These are phyloP conservation scores for Coccyzus lansbergi DNA, from an alignment of 2,797 vertebrate species.

Conservation along the genomic window DNA sequence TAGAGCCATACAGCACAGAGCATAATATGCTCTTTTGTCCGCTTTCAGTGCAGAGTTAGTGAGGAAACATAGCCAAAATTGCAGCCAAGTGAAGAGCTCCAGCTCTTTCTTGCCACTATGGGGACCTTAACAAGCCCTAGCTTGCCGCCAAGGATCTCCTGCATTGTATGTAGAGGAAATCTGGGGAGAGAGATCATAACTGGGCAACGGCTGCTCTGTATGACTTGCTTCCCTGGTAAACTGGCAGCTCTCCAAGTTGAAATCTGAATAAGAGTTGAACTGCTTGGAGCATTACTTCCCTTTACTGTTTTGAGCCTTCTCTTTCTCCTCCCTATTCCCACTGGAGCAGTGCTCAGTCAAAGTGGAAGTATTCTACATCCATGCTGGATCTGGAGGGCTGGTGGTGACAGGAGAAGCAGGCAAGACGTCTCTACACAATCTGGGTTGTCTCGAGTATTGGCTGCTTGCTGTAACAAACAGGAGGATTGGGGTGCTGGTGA, in stretches of 20 bases:
- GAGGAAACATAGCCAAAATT: not conserved
- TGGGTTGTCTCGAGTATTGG: accelerated
- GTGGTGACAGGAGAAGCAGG: not conserved
- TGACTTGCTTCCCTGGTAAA: conserved; percentile 65
- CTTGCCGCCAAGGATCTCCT: not conserved
- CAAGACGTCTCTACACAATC: accelerated
- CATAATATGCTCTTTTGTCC: not conserved
- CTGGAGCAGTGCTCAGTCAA: not conserved
- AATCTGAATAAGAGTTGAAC: conserved; percentile 38
- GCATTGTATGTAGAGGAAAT: not conserved
- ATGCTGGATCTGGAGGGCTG: not conserved
- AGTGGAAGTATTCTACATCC: not conserved
- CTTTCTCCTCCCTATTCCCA: not conserved
- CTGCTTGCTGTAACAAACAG: not conserved
- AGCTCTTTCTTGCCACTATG: not conserved
- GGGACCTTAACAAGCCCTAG: not conserved
- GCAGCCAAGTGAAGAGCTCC: accelerated
- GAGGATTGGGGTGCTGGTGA: accelerated
- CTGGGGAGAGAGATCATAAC: conserved; percentile 38
- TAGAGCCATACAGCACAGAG: not conserved
- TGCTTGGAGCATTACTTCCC: not conserved
- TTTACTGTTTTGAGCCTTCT: not conserved
- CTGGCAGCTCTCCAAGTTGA: conserved; percentile 44
- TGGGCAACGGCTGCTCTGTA: conserved; percentile 53
- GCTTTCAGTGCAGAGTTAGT: accelerated